A percentile compares a stretch with the other conserved stretches of the same genome.
Evolutionary conservation across 2,888 invertebrate species (phyloP).

Genomic region (Plebejus melissa): DNA sequence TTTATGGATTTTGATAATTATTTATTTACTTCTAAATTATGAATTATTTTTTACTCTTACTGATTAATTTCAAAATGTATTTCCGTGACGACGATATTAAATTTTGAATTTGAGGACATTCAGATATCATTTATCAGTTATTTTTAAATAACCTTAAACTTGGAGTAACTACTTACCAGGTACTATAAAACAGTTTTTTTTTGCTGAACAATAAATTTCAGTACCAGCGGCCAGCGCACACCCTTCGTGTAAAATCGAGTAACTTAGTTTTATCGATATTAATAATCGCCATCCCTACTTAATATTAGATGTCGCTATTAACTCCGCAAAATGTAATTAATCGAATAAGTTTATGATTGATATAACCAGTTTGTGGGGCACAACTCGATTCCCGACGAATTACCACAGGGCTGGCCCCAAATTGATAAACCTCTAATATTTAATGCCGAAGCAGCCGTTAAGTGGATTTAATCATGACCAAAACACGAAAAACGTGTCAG

Average conservation of each 20-base stretch:
- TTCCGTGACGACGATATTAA: neutral
- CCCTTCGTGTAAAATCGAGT: neutral
- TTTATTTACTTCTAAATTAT: too few species aligned
- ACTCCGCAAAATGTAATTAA: slow-evolving; percentile 80
- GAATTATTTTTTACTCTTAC: neutral
- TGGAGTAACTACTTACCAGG: too few species aligned
- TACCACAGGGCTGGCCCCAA: slow-evolving; percentile 72
- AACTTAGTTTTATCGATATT: slow-evolving; percentile 32
- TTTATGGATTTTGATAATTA: neutral
- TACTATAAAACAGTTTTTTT: too few species aligned
- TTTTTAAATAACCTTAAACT: too few species aligned
- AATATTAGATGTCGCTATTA: slow-evolving; percentile 79
- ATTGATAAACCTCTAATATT: slow-evolving; percentile 55
- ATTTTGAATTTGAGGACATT: neutral
- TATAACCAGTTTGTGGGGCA: slow-evolving; percentile 78
- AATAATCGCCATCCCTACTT: slow-evolving; percentile 51
- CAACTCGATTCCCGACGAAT: slow-evolving; percentile 71
- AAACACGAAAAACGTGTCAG: slow-evolving; percentile 25
- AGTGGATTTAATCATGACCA: slow-evolving; percentile 16
- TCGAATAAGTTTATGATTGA: slow-evolving; percentile 80
- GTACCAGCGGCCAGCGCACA: too few species aligned
- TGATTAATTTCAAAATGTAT: neutral
- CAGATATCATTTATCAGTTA: too few species aligned
- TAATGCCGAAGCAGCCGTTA: slow-evolving; percentile 21
- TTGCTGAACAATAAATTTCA: neutral